Percentiles rank a stretch among this genome's conserved stretches.
These are phyloP conservation scores for Anhinga rufa DNA, from an alignment of 2,113 vertebrate genomes.

Conservation along the genomic window DNA sequence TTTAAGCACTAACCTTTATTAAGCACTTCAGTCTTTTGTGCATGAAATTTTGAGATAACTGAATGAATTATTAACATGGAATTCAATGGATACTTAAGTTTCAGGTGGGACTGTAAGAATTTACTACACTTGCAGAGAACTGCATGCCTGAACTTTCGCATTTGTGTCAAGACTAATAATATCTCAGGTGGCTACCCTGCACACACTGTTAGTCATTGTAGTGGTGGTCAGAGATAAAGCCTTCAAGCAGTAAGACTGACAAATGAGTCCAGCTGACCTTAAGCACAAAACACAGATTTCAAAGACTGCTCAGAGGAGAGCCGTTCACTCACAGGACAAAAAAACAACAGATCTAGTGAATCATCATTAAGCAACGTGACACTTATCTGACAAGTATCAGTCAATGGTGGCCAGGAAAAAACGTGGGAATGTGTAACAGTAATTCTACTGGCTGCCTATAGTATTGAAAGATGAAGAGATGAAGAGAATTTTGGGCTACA, in stretches of 20 bases:
- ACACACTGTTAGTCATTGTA: not conserved
- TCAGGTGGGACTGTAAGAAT: not conserved
- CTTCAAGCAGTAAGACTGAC: not conserved
- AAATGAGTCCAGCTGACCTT: not conserved
- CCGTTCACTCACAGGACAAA: not conserved
- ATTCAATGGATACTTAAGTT: not conserved
- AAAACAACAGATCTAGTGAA: not conserved
- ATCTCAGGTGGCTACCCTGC: not conserved
- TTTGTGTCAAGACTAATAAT: not conserved
- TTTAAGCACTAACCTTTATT: not conserved
- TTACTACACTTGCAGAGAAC: not conserved
- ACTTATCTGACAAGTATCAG: not conserved
- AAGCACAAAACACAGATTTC: not conserved
- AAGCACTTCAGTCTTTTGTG: not conserved
- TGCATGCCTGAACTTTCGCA: not conserved
- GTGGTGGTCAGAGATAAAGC: not conserved
- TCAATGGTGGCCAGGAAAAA: not conserved
- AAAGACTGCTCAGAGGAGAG: not conserved
- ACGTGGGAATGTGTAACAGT: not conserved
- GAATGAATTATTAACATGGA: not conserved
- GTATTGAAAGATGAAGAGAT: not conserved
- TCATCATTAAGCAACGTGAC: not conserved
- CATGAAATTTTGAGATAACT: not conserved
- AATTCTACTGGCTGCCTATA: not conserved
- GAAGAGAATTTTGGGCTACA: not conserved